Base-by-base conservation (phyloP, 2,888 invertebrate genomes). In the Lissocephala sabroskyi region DNA sequence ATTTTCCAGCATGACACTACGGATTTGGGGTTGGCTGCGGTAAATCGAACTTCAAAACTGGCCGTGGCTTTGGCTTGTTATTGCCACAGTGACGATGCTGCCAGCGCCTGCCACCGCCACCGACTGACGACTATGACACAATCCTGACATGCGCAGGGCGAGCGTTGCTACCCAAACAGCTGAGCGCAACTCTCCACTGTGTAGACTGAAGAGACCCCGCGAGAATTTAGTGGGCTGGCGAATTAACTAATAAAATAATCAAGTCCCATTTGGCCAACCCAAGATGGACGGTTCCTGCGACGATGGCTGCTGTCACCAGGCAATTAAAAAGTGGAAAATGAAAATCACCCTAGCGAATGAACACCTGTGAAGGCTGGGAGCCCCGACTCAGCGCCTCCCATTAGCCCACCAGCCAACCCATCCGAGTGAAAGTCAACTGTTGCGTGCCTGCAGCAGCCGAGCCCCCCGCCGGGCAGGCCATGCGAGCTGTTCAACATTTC, bases 141-240 rank as follows among this genome's bases (percentile, higher is more conserved):
- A 80, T 80, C 79, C 55, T 54, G 59, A 50, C 80, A 79, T 80
- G 80, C 80, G 80, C 80, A 74, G 40, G 56, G 39, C 41, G 14
- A 9, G 32, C 23, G 10, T 6, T 6, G 3, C 3, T 10, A 19
- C 1, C 49, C 9, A 1, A 45, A 65, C 74, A 74, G 74, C 70
- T 65, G 65, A 48, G 61, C 55, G 59, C 14, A 16, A 16, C 3
- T 1, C 14, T 35, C 13, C 17, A 17, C 35, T 32, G 30, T 6
- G 30, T 6, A 13, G 13, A 32, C 11, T 32, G 2, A 26, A 26
- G 5, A 26, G 9, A 26, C 26, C 9, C 5, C 26, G 9, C 9
- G 26, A 6, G 5, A 26, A 68, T 70, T 62, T 66, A 57, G 45
- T 49, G 44, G 52, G 36, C 40, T 18, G 56, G 41, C 42, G 49